Conservation (phyloP, 1,140 invertebrate species). For the Diorhabda sublineata region DNA sequence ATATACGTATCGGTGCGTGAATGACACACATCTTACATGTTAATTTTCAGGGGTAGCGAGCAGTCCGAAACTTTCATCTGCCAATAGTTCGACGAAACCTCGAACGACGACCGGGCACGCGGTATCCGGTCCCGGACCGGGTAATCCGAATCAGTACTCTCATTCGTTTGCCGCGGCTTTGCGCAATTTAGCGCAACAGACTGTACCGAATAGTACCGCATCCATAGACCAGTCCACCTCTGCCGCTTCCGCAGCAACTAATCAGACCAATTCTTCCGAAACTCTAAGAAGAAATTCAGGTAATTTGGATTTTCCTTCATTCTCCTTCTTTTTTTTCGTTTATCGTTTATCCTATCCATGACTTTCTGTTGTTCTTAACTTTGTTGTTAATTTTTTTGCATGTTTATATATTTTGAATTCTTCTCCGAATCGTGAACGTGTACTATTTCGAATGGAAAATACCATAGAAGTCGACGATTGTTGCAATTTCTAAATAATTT, state of each 20-base stretch:
- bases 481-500: no score
- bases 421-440: no score
- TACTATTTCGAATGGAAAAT: no score
- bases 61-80: slow-evolving; percentile 35
- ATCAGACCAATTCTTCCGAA: slow-evolving; percentile 12
- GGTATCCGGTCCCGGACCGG: slow-evolving; percentile 37
- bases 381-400: no score
- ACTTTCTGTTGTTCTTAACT: no score
- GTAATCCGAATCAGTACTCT: slow-evolving; percentile 28
- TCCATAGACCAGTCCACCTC: slow-evolving; percentile 20
- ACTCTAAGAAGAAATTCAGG: slow-evolving; percentile 29
- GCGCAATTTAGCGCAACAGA: slow-evolving; percentile 75
- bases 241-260: background rate
- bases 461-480: no score
- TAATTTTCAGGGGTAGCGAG: slow-evolving; percentile 35
- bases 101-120: slow-evolving; percentile 34
- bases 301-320: background rate
- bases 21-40: slow-evolving; percentile 6
- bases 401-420: no score
- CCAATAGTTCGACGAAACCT: slow-evolving; percentile 37
- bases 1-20: no score
- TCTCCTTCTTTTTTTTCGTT: no score
- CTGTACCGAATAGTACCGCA: slow-evolving; percentile 52
- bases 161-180: slow-evolving; percentile 71
- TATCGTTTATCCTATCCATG: no score